Evolutionary conservation across 2,888 invertebrate genomes (phyloP), one percentile per base, ranked within the genome.

Genomic region (Amphipoea oculea): DNA sequence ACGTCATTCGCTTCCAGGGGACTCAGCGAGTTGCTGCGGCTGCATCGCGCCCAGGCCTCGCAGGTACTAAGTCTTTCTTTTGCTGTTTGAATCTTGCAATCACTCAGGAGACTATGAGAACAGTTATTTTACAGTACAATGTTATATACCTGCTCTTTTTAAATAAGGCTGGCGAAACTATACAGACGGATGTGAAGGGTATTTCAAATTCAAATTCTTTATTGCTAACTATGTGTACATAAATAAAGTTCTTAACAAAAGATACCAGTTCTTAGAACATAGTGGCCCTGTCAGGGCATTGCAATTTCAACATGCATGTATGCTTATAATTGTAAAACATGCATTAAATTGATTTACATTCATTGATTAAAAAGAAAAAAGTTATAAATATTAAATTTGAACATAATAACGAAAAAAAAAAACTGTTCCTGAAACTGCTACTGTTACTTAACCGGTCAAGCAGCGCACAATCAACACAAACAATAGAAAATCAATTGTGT

Each of bases 11-110:
- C 98, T 89, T 98, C 98, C 79, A 98, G 98, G 91, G 99, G 98
- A 48, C 97, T 99, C 87, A 98, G 97, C 75, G 98, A 98, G 95
- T 98, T 99, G 91, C 98, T 98, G 90, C 98, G 98, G 91, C 97
- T 98, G 90, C 98, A 98, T 94, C 98, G 98, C 93, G 98, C 98
- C 85, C 98, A 98, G 94, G 98, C 98, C 90, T 98, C 98, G 94
- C 98, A 99, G 96, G 95, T 95, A 78, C 48, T 2, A 29, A 1
- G 4, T 11, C 57, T 4, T 62, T 60, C 12, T 60, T 60, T 12
- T 60, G 5, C n/a, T 60, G 12, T 12, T 60, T n/a, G 1, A 12
- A 12, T 12, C 12, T 62, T 60, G n/a, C n/a, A 60, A 57, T 11
- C 14, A 62, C 14, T 60, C 57, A 0, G 7, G 23, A 57, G 57